Evolutionary conservation across 2,797 vertebrate species (phyloP).

Genomic region (Periparus ater): DNA sequence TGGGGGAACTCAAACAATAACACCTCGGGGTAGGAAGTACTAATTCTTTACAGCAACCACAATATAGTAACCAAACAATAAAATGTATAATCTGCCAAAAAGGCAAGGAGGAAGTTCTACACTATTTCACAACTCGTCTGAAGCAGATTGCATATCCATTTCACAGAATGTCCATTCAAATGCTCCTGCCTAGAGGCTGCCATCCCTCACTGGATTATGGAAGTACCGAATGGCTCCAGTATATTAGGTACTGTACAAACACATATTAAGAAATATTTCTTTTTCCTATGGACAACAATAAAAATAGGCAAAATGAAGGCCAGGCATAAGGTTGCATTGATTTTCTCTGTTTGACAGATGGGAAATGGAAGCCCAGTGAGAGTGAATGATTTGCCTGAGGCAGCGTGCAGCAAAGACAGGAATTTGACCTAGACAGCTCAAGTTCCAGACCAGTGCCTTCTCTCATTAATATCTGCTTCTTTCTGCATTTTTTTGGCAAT

Average conservation of each 20-base stretch:
- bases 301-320: background rate
- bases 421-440: slow-evolving; percentile 18
- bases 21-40: background rate
- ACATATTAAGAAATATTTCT: background rate
- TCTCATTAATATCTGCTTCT: slow-evolving; percentile 17
- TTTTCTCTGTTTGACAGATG: slow-evolving; percentile 22
- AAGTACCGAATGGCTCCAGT: background rate
- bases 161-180: background rate
- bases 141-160: background rate
- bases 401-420: background rate
- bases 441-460: slow-evolving; percentile 26
- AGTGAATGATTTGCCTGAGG: background rate
- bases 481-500: background rate
- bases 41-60: background rate
- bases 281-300: background rate
- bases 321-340: background rate
- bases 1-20: background rate
- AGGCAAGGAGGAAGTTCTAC: background rate
- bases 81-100: background rate
- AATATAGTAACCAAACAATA: background rate
- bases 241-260: background rate
- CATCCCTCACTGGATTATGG: background rate
- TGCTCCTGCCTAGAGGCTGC: background rate
- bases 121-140: background rate
- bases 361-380: background rate